Conservation (phyloP, 2,797 vertebrate species). For the Stomatorhinus walkeri region DNA sequence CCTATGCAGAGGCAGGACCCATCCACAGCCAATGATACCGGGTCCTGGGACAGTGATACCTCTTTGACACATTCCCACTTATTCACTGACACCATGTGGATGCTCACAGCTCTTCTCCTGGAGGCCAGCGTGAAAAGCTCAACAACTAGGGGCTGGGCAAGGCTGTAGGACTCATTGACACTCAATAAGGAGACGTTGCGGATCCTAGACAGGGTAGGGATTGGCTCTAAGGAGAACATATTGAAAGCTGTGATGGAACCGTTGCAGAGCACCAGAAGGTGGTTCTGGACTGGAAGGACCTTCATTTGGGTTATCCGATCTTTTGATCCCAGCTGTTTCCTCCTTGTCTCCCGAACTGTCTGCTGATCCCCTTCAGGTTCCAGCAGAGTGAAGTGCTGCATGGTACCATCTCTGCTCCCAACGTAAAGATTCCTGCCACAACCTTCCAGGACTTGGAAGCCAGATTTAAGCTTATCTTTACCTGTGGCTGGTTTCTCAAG, state of each 20-base stretch:
- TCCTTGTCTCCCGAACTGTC: slow-evolving; percentile 37
- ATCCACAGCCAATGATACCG: slow-evolving; percentile 45
- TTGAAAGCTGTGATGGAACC: slow-evolving; percentile 47
- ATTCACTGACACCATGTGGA: slow-evolving; percentile 51
- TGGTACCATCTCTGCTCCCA: slow-evolving; percentile 46
- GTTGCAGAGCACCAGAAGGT: slow-evolving; percentile 57
- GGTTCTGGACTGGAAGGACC: slow-evolving; percentile 53
- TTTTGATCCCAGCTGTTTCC: slow-evolving; percentile 53
- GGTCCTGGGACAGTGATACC: slow-evolving; percentile 48
- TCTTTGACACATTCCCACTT: slow-evolving; percentile 55
- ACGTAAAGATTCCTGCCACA: slow-evolving; percentile 52
- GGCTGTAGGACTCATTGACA: slow-evolving; percentile 28
- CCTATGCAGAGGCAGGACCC: slow-evolving; percentile 48
- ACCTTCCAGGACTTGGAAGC: slow-evolving; percentile 52
- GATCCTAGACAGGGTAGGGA: slow-evolving; percentile 51
- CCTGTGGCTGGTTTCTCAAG: slow-evolving; percentile 43
- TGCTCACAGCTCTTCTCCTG: slow-evolving; percentile 43
- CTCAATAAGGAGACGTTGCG: slow-evolving; percentile 49
- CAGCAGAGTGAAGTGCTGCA: slow-evolving; percentile 47
- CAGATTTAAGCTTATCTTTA: slow-evolving; percentile 51
- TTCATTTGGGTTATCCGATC: slow-evolving; percentile 46
- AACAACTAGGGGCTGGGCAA: slow-evolving; percentile 11
- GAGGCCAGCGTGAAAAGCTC: slow-evolving; percentile 50
- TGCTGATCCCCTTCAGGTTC: slow-evolving; percentile 16
- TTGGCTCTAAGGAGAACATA: slow-evolving; percentile 58